Evolutionary conservation across 1,140 invertebrate species (phyloP), one percentile per base, ranked within the genome.

Genomic region (Euura lappo): DNA sequence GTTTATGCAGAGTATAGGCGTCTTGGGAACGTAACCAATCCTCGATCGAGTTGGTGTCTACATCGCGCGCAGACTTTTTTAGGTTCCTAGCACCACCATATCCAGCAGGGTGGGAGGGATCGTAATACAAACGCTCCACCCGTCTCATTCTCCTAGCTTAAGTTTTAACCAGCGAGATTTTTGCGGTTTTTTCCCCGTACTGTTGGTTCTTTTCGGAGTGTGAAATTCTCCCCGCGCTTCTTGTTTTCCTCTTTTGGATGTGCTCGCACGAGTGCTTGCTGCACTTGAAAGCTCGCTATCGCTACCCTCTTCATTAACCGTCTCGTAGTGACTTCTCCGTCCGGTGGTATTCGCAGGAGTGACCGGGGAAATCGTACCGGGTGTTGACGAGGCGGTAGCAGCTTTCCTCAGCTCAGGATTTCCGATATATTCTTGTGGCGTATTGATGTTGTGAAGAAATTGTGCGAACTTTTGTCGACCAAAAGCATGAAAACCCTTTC

Each of bases 1-100:
- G 69, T 74, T 75, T 75, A 69, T 78, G 77, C 42, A 80, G 11
- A 11, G 78, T 80, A 75, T 81, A 83, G 11, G 76, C 65, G 66
- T 78, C 70, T 69, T 79, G 78, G 2, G n/a, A 42, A 44, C 66
- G 3, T 44, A 79, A 45, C 78, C 78, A 82, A 3, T 79, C 75
- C 73, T 75, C 44, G 2, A 42, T 73, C 47, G 65, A 44, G 74
- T 60, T 42, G 7, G 44, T 70, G 44, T 72, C 11, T 74, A 70
- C 13, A 42, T 74, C 11, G 2, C 72, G 72, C 2, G 47, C 72
- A 6, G 51, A 28, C 28, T 47, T 70, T 72, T 71, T 68, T 47
- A 71, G 11, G 46, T 71, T 45, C 51, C 45, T 67, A n/a, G 47
- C 70, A 74, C 2, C 69, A 10, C 44, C 45, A 72, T 64, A 28